These are phyloP conservation scores for Cyclina sinensis DNA, from an alignment of 1,140 invertebrate species.

Conservation along the genomic window DNA sequence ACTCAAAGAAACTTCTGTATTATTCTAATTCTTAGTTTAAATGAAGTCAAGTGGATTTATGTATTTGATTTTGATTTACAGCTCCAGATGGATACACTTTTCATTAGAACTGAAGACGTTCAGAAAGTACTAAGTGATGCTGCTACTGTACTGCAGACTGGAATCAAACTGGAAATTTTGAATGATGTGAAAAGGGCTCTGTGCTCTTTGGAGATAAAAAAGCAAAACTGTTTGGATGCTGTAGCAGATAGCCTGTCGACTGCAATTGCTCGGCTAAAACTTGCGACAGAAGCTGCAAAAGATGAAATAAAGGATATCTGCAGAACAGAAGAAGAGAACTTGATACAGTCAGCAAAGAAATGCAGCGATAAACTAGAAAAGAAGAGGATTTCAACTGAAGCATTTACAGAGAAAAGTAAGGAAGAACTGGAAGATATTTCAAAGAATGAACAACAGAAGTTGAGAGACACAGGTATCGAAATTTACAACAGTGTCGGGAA, in stretches of 20 bases:
- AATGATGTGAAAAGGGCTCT: not conserved
- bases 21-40: too few species aligned
- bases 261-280: not conserved
- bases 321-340: not conserved
- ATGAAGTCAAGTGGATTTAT: too few species aligned
- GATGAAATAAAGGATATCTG: not conserved
- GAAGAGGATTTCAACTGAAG: not conserved
- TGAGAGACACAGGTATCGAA: not conserved
- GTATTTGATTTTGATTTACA: not conserved
- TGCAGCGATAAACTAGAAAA: too few species aligned
- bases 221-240: not conserved
- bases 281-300: not conserved
- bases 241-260: not conserved
- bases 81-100: not conserved
- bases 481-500: not conserved
- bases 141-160: not conserved
- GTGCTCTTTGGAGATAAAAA: not conserved
- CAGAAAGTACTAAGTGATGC: not conserved
- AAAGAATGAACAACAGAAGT: not conserved
- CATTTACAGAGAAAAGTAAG: not conserved
- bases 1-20: too few species aligned
- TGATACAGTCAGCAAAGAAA: not conserved
- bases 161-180: not conserved
- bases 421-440: not conserved
- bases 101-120: not conserved